Conservation (phyloP, 2,888 invertebrate genomes). For the Monopis laevigella region DNA sequence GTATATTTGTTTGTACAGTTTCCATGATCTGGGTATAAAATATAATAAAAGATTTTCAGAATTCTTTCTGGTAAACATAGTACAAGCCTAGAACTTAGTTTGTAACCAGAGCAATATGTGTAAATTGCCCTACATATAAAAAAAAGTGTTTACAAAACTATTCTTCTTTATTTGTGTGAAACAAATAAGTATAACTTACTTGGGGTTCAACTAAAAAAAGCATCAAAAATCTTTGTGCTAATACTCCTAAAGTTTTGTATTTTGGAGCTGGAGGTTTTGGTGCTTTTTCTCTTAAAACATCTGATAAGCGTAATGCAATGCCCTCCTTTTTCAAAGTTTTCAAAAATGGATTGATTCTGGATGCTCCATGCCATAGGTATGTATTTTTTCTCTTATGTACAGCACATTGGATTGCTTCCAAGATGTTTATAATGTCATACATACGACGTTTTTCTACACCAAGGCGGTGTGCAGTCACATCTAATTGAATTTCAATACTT, state of each 20-base stretch:
- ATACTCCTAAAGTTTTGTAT: conserved; percentile 73
- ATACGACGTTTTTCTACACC: conserved; percentile 75
- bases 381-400: conserved; percentile 73
- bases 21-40: no score
- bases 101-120: no score
- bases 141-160: not conserved
- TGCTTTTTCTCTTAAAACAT: conserved; percentile 57
- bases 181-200: conserved; percentile 44
- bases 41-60: no score
- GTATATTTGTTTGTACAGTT: no score
- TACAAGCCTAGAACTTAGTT: no score
- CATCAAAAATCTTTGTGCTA: conserved; percentile 78
- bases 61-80: no score
- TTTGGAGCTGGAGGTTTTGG: conserved; percentile 61
- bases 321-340: conserved; percentile 70
- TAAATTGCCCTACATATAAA: no score
- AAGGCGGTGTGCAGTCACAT: conserved; percentile 69
- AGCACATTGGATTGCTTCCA: conserved; percentile 77
- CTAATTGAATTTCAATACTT: conserved; percentile 68
- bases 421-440: conserved; percentile 78
- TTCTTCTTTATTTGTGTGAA: not conserved
- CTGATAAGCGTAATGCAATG: conserved; percentile 57
- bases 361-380: conserved; percentile 76
- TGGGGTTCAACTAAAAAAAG: conserved; percentile 72
- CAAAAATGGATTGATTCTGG: conserved; percentile 66